Conservation (phyloP, 2,797 vertebrate genomes). For the Hemibagrus guttatus region DNA sequence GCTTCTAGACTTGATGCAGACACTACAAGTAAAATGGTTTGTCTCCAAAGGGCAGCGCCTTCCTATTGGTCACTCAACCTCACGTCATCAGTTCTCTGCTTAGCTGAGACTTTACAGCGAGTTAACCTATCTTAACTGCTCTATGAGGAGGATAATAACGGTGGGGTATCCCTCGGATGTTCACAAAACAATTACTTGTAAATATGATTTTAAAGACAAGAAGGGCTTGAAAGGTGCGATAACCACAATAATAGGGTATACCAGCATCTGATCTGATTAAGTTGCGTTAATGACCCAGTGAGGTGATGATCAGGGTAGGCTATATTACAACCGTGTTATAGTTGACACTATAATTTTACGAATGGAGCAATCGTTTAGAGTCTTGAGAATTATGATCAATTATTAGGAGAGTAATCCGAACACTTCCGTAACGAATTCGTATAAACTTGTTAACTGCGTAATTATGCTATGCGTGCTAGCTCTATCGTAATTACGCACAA, state of each 20-base stretch:
- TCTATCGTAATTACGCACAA: constrained; percentile 34
- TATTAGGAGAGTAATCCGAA: constrained; percentile 22
- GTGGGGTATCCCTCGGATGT: constrained; percentile 74
- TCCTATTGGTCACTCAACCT: constrained; percentile 92
- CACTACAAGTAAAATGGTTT: constrained; percentile 97
- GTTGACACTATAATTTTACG: constrained; percentile 9
- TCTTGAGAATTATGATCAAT: constrained; percentile 12
- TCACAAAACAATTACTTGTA: constrained; percentile 66
- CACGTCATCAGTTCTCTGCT: constrained; percentile 90
- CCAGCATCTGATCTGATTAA: constrained; percentile 2
- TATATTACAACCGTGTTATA: constrained; percentile 9
- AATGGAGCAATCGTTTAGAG: constrained; percentile 6
- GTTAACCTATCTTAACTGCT: constrained; percentile 86
- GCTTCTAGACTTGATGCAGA: constrained; percentile 93
- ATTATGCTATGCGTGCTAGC: constrained; percentile 32
- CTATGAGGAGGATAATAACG: constrained; percentile 73
- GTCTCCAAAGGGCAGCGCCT: constrained; percentile 98
- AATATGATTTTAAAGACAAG: constrained; percentile 53
- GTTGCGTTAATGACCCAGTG: background rate
- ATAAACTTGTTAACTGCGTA: constrained; percentile 32
- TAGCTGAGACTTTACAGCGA: constrained; percentile 83
- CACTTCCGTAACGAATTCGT: constrained; percentile 30
- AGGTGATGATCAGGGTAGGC: constrained; percentile 10
- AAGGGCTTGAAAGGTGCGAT: constrained; percentile 26
- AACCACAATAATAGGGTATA: constrained; percentile 35